Conservation (phyloP, 2,113 vertebrate genomes). For the Caretta caretta region DNA sequence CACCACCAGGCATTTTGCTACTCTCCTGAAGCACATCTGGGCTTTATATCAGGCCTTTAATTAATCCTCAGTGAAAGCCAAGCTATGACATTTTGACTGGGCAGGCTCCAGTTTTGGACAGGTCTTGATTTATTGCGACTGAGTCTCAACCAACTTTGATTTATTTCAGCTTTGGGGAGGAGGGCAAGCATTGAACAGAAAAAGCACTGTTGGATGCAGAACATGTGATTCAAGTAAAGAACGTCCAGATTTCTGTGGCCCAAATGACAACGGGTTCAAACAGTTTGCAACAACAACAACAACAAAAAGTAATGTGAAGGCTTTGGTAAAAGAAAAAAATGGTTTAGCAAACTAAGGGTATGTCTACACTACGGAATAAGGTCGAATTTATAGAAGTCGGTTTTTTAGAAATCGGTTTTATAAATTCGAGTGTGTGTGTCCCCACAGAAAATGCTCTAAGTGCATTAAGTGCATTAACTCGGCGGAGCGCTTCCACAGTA, state of each 20-base stretch:
- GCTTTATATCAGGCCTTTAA: slow-evolving; percentile 99
- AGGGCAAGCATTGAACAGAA: slow-evolving; percentile 85
- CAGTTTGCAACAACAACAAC: slow-evolving; percentile 64
- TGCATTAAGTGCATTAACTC: too few species aligned
- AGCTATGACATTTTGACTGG: slow-evolving; percentile 98
- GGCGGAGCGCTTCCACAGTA: too few species aligned
- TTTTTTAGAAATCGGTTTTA: too few species aligned
- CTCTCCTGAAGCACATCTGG: slow-evolving; percentile 97
- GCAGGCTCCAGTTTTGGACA: slow-evolving; percentile 98
- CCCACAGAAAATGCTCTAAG: too few species aligned
- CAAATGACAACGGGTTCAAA: slow-evolving; percentile 74
- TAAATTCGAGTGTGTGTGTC: too few species aligned
- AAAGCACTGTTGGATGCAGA: slow-evolving; percentile 84
- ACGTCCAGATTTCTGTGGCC: slow-evolving; percentile 78
- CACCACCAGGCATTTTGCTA: slow-evolving; percentile 83
- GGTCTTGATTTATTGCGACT: slow-evolving; percentile 98
- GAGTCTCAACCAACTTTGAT: slow-evolving; percentile 97
- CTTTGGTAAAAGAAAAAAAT: slow-evolving; percentile 43
- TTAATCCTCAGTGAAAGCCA: slow-evolving; percentile 99
- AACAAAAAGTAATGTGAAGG: slow-evolving; percentile 49
- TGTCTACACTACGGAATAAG: too few species aligned
- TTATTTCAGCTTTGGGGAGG: slow-evolving; percentile 94
- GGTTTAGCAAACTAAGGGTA: slow-evolving; percentile 34
- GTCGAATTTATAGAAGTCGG: too few species aligned
- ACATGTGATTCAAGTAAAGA: slow-evolving; percentile 76